Base-by-base conservation (phyloP, 2,113 vertebrate genomes). In the Cichladusa arquata region DNA sequence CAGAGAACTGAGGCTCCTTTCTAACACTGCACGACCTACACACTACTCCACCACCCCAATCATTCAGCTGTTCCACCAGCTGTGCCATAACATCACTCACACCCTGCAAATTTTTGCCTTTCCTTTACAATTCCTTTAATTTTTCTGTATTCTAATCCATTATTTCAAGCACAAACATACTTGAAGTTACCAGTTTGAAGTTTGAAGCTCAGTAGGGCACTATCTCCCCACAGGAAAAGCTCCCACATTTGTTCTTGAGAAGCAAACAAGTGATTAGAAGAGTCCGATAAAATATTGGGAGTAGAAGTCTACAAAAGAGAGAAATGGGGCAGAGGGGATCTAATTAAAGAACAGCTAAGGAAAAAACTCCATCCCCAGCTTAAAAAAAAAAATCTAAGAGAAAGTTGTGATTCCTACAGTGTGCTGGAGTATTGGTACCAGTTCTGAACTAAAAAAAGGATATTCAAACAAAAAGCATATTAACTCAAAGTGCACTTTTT, bases 401-500 rank as follows among this genome's bases (percentile, higher is more conserved):
- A 31, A 72, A 84, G 26, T 8, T 69, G 33, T 83, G 40, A 89
- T 92, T 56, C 73, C 19, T 67, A 31, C 40, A 67, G 23, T 26
- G 36, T 51, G 20, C 20, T 93, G 88, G 71, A 92, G 10, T 53
- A 83, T 56, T n/a, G 16, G 73, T 79, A 69, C 66, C 34, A 57
- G 71, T 56, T 93, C n/a, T 28, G 92, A 51, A 95, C 94, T 95
- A 95, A 72, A 51, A 95, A 96, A 95, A 97, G 93, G 95, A 92
- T 79, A 91, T 90, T 98, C 72, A 82, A 95, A 96, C 93, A 97
- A 96, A 97, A 98, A 96, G 84, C 88, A 28, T 93, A 96, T 97
- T 97, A 97, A 94, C 90, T 92, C 91, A 96, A 97, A 98, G 95
- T 96, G 95, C 96, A 96, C 97, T 97, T 96, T 98, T 98, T 98